Evolutionary conservation across 2,797 vertebrate genomes (phyloP).

Genomic region (Luscinia luscinia): DNA sequence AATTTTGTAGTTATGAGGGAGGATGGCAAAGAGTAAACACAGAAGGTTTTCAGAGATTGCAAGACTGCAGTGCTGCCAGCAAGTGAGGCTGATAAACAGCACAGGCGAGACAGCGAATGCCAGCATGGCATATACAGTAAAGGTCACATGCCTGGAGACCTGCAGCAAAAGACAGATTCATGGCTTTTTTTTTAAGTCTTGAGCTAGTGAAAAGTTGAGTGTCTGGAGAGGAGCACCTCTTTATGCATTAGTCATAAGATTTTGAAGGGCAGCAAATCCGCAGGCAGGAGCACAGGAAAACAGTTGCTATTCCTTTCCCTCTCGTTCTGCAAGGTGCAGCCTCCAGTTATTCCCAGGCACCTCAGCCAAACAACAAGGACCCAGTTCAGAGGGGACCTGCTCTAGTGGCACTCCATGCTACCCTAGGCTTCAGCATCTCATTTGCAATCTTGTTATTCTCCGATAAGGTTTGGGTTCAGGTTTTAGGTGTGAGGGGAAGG

Average conservation of each 20-base stretch:
- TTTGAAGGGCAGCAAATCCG: constrained; percentile 40
- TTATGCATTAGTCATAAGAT: constrained; percentile 42
- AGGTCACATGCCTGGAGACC: constrained; percentile 54
- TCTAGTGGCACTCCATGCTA: neutral
- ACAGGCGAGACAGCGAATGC: neutral
- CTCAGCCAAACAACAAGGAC: neutral
- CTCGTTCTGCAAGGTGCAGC: neutral
- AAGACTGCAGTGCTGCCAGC: neutral
- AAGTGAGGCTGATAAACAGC: neutral
- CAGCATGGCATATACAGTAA: constrained; percentile 1
- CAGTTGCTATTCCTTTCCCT: neutral
- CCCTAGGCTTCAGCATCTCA: neutral
- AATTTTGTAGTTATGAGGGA: neutral
- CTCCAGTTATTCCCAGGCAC: neutral
- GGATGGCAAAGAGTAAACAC: neutral
- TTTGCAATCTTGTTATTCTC: neutral
- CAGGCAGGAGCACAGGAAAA: neutral
- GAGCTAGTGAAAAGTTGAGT: constrained; percentile 21
- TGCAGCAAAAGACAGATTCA: constrained; percentile 18
- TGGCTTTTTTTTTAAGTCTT: neutral
- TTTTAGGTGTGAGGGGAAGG: neutral
- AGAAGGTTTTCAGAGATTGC: neutral
- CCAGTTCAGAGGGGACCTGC: neutral
- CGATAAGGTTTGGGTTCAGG: neutral
- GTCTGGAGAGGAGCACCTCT: constrained; percentile 6